Base-by-base conservation (phyloP, 2,797 vertebrate genomes). In the Rhinatrema bivittatum region DNA sequence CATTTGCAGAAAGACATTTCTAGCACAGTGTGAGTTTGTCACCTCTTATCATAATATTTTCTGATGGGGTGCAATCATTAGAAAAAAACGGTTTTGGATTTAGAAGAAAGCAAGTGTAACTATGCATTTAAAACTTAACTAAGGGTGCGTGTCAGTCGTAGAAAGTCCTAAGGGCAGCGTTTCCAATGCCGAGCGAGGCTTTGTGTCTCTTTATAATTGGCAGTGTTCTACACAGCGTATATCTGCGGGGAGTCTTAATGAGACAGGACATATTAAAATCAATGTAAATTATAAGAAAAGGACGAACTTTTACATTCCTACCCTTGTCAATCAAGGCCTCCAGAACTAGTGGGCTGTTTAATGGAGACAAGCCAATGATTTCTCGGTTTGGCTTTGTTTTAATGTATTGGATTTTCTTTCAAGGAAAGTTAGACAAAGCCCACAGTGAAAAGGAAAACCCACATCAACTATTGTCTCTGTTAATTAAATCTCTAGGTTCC, bases 11-110 rank as follows among this genome's bases (percentile, higher is more conserved):
- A n/a, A 36, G 36, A 27, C 34, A 27, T 14, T 29, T 16, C 34
- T 34, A 44, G 36, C 35, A 31, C 23, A 20, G 39, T 37, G 39
- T 26, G 20, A 40, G 11, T 5, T 1, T 60, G 60, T 28, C 54
- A 35, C 26, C 63, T 48, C 45, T 35, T 33, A 50, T 65, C 40
- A 10, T 2, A n/a, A 5, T 23, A 2, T 42, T 48, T 46, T 31
- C 30, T 21, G 48, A 50, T 43, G 41, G n/a, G 46, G 26, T 18
- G 3, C 7, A 11, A n/a, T 54, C 51, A 53, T 68, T 52, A 54
- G 23, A 30, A 40, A 8, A n/a, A 13, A 53, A 40, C 54, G 65
- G 40, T 32, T 49, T 48, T 32, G 28, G 10, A 9, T 34, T 14
- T 26, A 12, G 28, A 30, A 27, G 36, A 23, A 4, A 39, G 31